Percentiles rank a stretch among this genome's conserved stretches.
These are phyloP conservation scores for Epinotia nisella DNA, from an alignment of 2,888 invertebrate genomes.

Conservation along the genomic window DNA sequence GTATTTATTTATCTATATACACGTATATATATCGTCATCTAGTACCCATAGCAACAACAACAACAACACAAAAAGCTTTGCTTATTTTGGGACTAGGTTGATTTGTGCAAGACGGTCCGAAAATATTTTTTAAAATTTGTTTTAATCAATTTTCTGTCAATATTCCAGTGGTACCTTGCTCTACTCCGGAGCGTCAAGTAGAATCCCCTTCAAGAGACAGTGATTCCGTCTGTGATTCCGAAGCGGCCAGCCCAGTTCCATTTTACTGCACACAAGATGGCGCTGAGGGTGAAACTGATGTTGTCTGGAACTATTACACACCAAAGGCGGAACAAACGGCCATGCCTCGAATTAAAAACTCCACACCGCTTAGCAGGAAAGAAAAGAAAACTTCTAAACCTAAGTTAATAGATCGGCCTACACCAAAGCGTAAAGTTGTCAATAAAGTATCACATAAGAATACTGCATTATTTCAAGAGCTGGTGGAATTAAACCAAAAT, in stretches of 20 bases:
- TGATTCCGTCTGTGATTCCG: constrained; percentile 75
- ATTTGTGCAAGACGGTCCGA: too few relatives aligned
- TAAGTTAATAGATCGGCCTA: constrained; percentile 65
- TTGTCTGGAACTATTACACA: constrained; percentile 81
- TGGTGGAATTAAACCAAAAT: constrained; percentile 77
- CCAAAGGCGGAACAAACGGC: constrained; percentile 70
- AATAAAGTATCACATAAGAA: constrained; percentile 65
- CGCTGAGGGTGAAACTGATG: constrained; percentile 78
- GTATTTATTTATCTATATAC: too few relatives aligned
- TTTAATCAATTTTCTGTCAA: not conserved
- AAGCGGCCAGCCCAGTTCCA: constrained; percentile 77
- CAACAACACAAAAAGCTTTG: too few relatives aligned
- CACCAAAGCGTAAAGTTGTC: constrained; percentile 65
- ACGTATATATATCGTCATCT: too few relatives aligned
- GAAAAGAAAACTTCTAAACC: constrained; percentile 62
- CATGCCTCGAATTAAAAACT: constrained; percentile 63
- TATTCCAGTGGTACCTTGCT: constrained; percentile 73
- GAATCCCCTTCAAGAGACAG: constrained; percentile 78
- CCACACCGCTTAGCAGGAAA: constrained; percentile 74
- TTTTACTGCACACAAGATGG: constrained; percentile 82
- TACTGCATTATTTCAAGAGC: constrained; percentile 73
- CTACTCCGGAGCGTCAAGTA: constrained; percentile 71
- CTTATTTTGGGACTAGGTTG: too few relatives aligned
- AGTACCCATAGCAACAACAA: too few relatives aligned
- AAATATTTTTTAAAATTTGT: too few relatives aligned